Percentiles rank a stretch among this genome's conserved stretches.
These are phyloP conservation scores for Holcopasites calliopsidis DNA, from an alignment of 1,140 invertebrate species.

Conservation along the genomic window DNA sequence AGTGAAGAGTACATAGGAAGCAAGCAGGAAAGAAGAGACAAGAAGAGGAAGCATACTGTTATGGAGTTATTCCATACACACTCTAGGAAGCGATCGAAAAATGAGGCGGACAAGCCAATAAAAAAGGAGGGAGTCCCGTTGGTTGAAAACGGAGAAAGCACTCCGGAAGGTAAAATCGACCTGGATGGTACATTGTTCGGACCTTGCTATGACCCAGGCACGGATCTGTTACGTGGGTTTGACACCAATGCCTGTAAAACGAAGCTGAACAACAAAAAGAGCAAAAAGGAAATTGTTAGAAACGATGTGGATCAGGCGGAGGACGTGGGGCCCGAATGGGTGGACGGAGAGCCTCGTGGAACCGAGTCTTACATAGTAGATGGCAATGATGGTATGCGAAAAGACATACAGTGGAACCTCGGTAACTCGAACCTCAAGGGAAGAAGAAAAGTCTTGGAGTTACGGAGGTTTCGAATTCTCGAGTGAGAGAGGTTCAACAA, in stretches of 20 bases:
- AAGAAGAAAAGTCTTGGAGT: too few species aligned
- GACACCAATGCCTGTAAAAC: constrained; percentile 56
- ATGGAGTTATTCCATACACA: constrained; percentile 83
- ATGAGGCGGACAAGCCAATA: constrained; percentile 61
- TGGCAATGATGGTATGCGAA: constrained; percentile 70
- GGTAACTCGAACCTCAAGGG: too few species aligned
- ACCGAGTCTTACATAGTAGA: constrained; percentile 74
- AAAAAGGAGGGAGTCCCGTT: constrained; percentile 72
- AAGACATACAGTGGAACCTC: background rate
- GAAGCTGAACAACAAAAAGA: constrained; percentile 64
- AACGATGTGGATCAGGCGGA: constrained; percentile 66
- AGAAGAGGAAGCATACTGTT: constrained; percentile 86
- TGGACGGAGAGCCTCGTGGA: constrained; percentile 75
- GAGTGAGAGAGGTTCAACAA: too few species aligned
- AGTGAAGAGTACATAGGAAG: constrained; percentile 74
- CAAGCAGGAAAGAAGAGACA: constrained; percentile 85
- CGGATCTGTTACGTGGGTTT: constrained; percentile 62
- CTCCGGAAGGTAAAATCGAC: constrained; percentile 54
- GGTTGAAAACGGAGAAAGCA: constrained; percentile 45
- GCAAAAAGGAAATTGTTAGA: constrained; percentile 60
- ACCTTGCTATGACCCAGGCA: constrained; percentile 63
- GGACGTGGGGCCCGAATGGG: constrained; percentile 73
- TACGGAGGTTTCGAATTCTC: too few species aligned
- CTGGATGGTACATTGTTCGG: constrained; percentile 55
- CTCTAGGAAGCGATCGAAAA: constrained; percentile 68